These are phyloP conservation scores for Hycleus phaleratus DNA, from an alignment of 1,140 invertebrate species.

Conservation along the genomic window DNA sequence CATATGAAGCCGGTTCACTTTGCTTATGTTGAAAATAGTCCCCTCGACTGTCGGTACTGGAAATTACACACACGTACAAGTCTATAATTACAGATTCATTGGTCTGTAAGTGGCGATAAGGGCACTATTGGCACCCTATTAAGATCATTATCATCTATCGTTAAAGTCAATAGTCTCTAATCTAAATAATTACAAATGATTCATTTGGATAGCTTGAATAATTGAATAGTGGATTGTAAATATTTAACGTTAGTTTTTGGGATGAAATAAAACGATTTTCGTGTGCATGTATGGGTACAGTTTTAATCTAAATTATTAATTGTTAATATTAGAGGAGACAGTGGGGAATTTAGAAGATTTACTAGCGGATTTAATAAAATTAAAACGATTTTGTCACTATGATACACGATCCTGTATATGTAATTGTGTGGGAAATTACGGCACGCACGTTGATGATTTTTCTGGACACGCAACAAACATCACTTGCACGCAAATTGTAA, in stretches of 20 bases:
- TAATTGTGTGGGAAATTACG: slow-evolving; percentile 19
- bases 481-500: slow-evolving; percentile 19
- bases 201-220: too few species aligned
- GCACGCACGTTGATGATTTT: slow-evolving; percentile 12
- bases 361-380: background rate
- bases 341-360: background rate
- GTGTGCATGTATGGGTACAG: background rate
- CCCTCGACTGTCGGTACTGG: slow-evolving; percentile 40
- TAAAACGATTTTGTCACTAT: slow-evolving; percentile 18
- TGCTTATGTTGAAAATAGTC: slow-evolving; percentile 39
- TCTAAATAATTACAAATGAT: too few species aligned
- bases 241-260: too few species aligned
- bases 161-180: too few species aligned
- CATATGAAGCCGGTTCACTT: slow-evolving; percentile 40
- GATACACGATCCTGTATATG: slow-evolving; percentile 22
- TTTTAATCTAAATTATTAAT: background rate
- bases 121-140: slow-evolving; percentile 2
- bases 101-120: slow-evolving; percentile 7
- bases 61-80: slow-evolving; percentile 2
- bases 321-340: background rate
- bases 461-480: slow-evolving; percentile 8
- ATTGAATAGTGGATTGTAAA: too few species aligned
- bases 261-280: too few species aligned
- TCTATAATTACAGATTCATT: slow-evolving; percentile 11
- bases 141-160: slow-evolving; percentile 7